Conservation (phyloP, 2,888 invertebrate genomes). For the Mantis religiosa region DNA sequence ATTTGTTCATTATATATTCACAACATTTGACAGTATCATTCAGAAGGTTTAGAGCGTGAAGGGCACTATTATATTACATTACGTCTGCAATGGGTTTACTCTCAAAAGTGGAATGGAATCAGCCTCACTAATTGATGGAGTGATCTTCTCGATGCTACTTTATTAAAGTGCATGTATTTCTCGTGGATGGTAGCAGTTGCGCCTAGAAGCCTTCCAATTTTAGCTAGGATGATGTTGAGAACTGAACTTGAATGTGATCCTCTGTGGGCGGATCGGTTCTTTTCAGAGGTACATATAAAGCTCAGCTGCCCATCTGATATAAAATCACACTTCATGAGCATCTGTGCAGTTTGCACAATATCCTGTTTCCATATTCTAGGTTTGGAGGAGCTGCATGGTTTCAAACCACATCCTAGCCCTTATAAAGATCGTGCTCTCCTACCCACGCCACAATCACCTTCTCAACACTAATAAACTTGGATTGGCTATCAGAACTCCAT, state of each 20-base stretch:
- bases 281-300: neutral
- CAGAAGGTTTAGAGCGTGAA: no score
- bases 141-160: no score
- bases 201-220: no score
- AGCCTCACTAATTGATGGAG: no score
- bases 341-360: neutral
- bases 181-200: no score
- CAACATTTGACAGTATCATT: no score
- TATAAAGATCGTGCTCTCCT: neutral
- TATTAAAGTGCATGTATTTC: no score
- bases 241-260: neutral
- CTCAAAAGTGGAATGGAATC: no score
- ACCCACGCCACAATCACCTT: neutral
- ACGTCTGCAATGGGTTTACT: no score
- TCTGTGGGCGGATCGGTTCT: neutral
- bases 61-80: no score
- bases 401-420: neutral
- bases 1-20: no score
- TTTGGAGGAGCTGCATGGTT: neutral
- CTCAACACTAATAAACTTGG: neutral
- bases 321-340: neutral
- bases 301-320: neutral
- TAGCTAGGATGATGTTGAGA: neutral
- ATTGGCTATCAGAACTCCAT: neutral
- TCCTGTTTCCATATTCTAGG: neutral